Base-by-base conservation (phyloP, 2,888 invertebrate genomes). In the Frankliniella intonsa region DNA sequence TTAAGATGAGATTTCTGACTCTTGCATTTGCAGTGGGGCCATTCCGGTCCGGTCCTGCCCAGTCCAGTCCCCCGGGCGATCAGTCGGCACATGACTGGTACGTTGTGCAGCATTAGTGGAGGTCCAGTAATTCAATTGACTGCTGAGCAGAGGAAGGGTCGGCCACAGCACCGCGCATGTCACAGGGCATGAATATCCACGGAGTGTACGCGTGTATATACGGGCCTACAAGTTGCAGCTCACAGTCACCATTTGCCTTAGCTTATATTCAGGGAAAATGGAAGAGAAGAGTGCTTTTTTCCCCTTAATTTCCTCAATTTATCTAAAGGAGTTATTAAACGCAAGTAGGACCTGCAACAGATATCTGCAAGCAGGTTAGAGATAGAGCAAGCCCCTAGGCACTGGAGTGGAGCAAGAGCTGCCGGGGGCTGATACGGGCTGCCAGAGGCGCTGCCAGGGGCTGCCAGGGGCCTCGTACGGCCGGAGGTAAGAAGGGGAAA, bases 71-170 rank as follows among this genome's bases (percentile, higher is more conserved):
- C 69, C 25, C 25, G 69, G 69, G 69, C 69, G 69, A 76, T 76
- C 69, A 76, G 69, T 76, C 69, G 25, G 69, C 69, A 76, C 69
- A 76, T 76, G 69, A 76, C 69, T 76, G 69, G 69, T 76, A 76
- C 69, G 25, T 76, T 76, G 69, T 25, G 69, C 12, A 25, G 69
- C 69, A 76, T 76, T 76, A 76, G 69, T 76, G 25, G 69, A 76
- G 69, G 69, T 76, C 69, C 69, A 9, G 69, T 76, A 76, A 76
- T 76, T 76, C 69, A 25, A 76, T 76, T 76, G 22, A 76, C 69
- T 25, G 69, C 22, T 22, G 69, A 8, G 25, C 69, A 22, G 55
- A 14, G 19, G 55, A 14, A 55, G 55, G 5, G 55, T 19, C 55
- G 14, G 12, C 55, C 55, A 55, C 17, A 55, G 5, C 12, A 19